Conservation (phyloP, 2,888 invertebrate genomes). For the Schrankia costaestrigalis region DNA sequence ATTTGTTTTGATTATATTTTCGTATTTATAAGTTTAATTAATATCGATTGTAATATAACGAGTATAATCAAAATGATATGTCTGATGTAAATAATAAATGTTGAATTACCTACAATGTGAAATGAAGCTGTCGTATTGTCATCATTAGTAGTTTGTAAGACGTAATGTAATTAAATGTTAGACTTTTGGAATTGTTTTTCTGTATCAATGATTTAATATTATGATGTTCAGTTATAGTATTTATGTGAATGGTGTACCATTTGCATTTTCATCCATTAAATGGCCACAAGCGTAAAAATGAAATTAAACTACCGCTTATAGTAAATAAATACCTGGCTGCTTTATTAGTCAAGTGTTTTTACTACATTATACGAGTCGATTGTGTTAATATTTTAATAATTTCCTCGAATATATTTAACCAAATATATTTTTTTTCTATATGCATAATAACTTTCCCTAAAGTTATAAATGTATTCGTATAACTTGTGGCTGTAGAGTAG, state of each 20-base stretch:
- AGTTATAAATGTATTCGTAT: background rate
- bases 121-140: conserved; percentile 15
- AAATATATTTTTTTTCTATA: no score
- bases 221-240: conserved; percentile 29
- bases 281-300: conserved; percentile 22
- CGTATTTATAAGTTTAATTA: conserved; percentile 13
- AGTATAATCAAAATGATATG: background rate
- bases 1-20: conserved; percentile 20
- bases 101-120: conserved; percentile 2
- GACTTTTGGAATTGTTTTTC: conserved; percentile 39
- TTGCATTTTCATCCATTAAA: conserved; percentile 11
- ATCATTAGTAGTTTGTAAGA: conserved; percentile 21
- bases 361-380: no score
- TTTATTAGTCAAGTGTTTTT: no score
- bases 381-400: background rate
- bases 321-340: no score
- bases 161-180: conserved; percentile 34
- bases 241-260: conserved; percentile 19
- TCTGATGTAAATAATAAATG: background rate
- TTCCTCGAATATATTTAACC: conserved; percentile 2
- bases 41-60: conserved; percentile 22
- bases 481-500: conserved; percentile 25
- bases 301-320: no score
- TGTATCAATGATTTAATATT: conserved; percentile 24
- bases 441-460: no score